Percentiles rank a stretch among this genome's conserved stretches.
These are phyloP conservation scores for Oncorhynchus kisutch DNA, from an alignment of 2,113 vertebrate genomes.

Conservation along the genomic window DNA sequence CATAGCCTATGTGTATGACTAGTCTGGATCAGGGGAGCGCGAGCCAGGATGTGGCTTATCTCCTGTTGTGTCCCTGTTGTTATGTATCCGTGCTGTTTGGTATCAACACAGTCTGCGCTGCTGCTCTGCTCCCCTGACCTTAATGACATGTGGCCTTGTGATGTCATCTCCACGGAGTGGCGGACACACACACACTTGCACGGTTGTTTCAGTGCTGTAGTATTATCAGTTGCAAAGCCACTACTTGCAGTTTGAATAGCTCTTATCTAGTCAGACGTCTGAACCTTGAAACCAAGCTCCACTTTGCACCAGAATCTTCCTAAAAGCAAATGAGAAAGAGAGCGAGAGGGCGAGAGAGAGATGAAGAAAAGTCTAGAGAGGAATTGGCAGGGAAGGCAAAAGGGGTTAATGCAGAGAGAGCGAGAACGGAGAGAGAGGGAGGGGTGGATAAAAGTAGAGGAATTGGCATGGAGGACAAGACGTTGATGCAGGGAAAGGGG, in stretches of 20 bases:
- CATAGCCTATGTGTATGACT: too few species aligned
- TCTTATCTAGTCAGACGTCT: constrained; percentile 64
- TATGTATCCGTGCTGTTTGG: not conserved
- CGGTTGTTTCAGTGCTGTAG: not conserved
- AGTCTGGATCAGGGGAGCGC: too few species aligned
- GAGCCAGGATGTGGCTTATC: not conserved
- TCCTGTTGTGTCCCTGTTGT: not conserved
- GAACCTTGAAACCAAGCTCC: constrained; percentile 66
- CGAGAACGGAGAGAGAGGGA: not conserved
- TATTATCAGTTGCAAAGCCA: constrained; percentile 44
- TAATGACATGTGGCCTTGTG: constrained; percentile 1
- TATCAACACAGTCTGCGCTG: not conserved
- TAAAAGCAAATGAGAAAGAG: constrained; percentile 15
- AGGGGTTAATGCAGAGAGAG: too few species aligned
- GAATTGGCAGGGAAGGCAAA: too few species aligned
- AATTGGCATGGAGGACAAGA: too few species aligned
- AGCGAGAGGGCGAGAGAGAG: not conserved
- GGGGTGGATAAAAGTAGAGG: not conserved
- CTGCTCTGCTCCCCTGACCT: not conserved
- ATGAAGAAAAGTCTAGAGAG: too few species aligned
- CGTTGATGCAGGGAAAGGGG: not conserved
- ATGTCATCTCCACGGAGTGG: constrained; percentile 1
- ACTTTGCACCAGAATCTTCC: constrained; percentile 44
- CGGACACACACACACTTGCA: not conserved
- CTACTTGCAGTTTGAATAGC: constrained; percentile 57